These are phyloP conservation scores for Peromyscus polionotus DNA, from an alignment of 2,113 vertebrate species.

Conservation along the genomic window DNA sequence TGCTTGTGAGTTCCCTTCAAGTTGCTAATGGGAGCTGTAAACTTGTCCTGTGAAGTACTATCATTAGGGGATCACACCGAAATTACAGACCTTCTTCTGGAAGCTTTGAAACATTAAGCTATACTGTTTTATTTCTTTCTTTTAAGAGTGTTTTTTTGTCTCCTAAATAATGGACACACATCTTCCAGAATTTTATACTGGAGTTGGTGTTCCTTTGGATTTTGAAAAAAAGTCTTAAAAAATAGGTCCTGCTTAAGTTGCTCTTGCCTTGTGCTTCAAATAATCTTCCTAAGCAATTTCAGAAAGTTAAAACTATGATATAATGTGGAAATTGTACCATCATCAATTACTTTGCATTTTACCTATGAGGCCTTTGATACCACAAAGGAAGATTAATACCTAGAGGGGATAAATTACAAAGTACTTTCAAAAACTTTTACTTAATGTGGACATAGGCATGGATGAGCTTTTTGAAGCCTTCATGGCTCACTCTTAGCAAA, in stretches of 20 bases:
- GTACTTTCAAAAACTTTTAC: not conserved
- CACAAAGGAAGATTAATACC: not conserved
- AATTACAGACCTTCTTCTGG: conserved; percentile 70
- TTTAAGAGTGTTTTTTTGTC: conserved; percentile 14
- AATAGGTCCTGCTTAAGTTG: not conserved
- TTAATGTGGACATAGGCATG: not conserved
- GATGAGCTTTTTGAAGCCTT: not conserved
- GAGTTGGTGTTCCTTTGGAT: not conserved
- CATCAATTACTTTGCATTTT: not conserved
- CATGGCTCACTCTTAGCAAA: not conserved
- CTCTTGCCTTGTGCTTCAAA: not conserved
- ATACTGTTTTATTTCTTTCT: conserved; percentile 47
- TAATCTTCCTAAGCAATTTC: not conserved
- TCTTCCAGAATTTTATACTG: conserved; percentile 49
- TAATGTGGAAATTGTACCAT: not conserved
- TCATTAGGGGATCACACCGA: conserved; percentile 60
- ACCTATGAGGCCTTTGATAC: not conserved
- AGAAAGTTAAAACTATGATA: conserved; percentile 24
- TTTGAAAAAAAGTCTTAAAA: conserved; percentile 43
- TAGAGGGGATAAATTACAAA: not conserved
- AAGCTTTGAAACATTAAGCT: conserved; percentile 63
- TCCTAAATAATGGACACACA: conserved; percentile 51
- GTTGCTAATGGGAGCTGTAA: conserved; percentile 66
- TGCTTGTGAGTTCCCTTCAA: conserved; percentile 48
- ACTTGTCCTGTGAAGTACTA: conserved; percentile 65